A percentile compares a stretch with the other conserved stretches of the same genome.
phyloP scores from a whole-genome alignment of 2,797 vertebrate genomes.

The Sebastes hopkinsi region DNA sequence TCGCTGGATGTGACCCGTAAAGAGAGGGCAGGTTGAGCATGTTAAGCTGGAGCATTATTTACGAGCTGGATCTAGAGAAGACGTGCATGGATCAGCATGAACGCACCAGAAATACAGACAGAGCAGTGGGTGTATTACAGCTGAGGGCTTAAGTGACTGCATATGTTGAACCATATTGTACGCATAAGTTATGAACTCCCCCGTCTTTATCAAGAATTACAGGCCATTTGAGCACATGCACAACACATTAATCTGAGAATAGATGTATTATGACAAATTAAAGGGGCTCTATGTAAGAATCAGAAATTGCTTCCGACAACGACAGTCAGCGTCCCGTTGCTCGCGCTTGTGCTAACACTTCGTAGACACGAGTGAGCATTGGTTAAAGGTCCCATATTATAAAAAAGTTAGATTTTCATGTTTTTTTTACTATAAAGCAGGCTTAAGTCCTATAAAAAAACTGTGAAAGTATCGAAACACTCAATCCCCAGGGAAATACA shows the following conservation, averaged over 20 bases:
- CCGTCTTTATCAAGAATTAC: neutral
- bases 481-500: no score
- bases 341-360: no score
- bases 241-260: neutral
- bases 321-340: no score
- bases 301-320: no score
- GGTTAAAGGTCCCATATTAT: no score
- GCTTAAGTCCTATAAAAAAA: no score
- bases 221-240: neutral
- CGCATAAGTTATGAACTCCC: neutral
- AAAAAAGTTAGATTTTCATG: no score
- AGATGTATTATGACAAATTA: neutral
- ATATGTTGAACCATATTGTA: neutral
- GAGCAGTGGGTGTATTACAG: neutral
- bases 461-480: no score
- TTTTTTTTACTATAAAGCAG: no score
- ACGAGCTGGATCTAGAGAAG: neutral
- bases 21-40: neutral
- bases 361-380: no score
- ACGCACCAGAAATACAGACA: neutral
- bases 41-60: constrained; percentile 1
- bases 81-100: neutral
- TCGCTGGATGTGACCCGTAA: neutral
- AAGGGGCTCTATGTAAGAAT: no score
- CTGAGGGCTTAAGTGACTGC: neutral